A percentile compares a stretch with the other conserved stretches of the same genome.
Evolutionary conservation across 2,113 vertebrate genomes (phyloP).

Genomic region (Xerus inauris): DNA sequence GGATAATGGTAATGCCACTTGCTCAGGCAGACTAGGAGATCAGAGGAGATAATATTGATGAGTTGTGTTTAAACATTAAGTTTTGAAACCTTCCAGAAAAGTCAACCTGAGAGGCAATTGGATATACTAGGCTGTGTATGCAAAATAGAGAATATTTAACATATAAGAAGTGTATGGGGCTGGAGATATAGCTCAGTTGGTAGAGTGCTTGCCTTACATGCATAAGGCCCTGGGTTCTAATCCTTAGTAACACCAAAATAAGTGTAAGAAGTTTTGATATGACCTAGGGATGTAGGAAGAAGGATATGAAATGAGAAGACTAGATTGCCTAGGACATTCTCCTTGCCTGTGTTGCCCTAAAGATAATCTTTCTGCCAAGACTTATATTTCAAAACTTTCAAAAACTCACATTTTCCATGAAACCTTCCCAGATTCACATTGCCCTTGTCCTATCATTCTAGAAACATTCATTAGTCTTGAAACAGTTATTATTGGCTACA

Average conservation of each 20-base stretch:
- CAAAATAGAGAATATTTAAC: constrained; percentile 1
- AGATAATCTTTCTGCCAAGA: constrained; percentile 29
- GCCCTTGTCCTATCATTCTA: constrained; percentile 49
- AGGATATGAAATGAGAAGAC: not conserved
- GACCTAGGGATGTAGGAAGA: not conserved
- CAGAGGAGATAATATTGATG: not conserved
- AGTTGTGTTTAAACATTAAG: not conserved
- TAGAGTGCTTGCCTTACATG: no score
- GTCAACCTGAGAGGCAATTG: not conserved
- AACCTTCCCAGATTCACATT: constrained; percentile 40
- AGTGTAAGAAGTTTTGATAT: not conserved
- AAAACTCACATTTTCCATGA: constrained; percentile 65
- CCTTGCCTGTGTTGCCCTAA: constrained; percentile 2
- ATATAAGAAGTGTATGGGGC: not conserved
- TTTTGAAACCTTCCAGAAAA: constrained; percentile 16
- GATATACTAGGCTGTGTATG: not conserved
- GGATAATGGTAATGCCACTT: not conserved
- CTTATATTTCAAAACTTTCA: constrained; percentile 42
- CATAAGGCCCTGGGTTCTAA: no score
- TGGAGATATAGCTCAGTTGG: no score
- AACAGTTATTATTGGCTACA: constrained; percentile 35
- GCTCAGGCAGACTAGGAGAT: no score
- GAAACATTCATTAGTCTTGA: constrained; percentile 22
- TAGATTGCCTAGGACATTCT: constrained; percentile 16
- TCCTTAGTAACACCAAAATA: no score